These are phyloP conservation scores for Tipula vernalis DNA, from an alignment of 2,888 invertebrate genomes.

Conservation along the genomic window DNA sequence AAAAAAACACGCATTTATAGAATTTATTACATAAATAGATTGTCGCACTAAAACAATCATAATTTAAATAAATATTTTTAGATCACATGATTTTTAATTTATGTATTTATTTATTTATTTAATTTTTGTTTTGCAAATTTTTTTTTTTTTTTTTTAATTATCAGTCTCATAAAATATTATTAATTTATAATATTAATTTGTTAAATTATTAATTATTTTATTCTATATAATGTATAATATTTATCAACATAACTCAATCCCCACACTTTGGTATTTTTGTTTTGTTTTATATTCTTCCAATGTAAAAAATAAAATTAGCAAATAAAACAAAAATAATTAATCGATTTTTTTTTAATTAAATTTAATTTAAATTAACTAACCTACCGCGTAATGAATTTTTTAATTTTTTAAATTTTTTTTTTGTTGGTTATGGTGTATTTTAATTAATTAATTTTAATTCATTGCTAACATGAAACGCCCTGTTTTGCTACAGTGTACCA, in stretches of 20 bases:
- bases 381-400: neutral
- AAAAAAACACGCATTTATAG: neutral
- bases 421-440: neutral
- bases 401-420: no score
- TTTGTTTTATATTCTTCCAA: neutral
- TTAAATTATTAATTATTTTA: neutral
- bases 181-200: neutral
- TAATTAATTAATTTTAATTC: neutral
- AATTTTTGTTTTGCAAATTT: neutral
- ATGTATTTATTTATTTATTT: neutral
- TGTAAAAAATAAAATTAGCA: neutral
- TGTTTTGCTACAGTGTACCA: conserved; percentile 37
- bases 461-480: conserved; percentile 34
- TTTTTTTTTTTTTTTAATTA: neutral
- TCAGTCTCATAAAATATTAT: neutral
- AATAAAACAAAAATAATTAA: neutral
- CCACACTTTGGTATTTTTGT: neutral
- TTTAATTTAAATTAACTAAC: neutral
- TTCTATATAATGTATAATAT: neutral
- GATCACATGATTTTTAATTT: neutral
- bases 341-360: neutral
- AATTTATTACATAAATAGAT: no score
- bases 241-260: neutral
- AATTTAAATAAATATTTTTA: neutral
- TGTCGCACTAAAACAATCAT: no score